These are phyloP conservation scores for Periophthalmus modestus DNA, from an alignment of 2,113 vertebrate genomes.

Conservation along the genomic window DNA sequence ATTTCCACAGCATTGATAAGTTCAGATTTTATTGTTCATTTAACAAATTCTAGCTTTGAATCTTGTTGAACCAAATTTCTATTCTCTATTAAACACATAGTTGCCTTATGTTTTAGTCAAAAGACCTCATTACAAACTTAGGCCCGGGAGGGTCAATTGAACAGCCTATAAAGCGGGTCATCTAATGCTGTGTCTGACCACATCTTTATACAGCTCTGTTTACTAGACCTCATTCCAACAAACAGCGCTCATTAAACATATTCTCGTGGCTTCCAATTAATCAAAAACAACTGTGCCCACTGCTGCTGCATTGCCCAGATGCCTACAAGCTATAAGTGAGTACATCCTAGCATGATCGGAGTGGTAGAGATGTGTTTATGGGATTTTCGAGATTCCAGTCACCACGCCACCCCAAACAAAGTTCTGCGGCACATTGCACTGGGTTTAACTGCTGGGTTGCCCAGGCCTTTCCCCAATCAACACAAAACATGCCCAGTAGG, in stretches of 20 bases:
- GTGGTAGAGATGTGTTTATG: no score
- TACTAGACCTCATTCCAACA: conserved; percentile 1
- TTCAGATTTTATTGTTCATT: background rate
- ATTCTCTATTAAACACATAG: background rate
- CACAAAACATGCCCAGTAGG: no score
- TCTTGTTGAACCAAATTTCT: background rate
- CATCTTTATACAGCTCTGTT: conserved; percentile 8
- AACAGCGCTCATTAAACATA: conserved; percentile 1
- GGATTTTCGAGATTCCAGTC: no score
- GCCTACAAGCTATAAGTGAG: background rate
- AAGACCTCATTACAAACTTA: background rate
- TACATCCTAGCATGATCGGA: no score
- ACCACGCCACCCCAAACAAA: no score
- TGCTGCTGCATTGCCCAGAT: background rate
- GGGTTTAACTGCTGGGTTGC: no score
- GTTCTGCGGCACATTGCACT: no score
- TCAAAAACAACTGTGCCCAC: background rate
- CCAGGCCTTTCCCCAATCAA: no score
- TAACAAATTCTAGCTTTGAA: background rate
- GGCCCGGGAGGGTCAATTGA: conserved; percentile 2
- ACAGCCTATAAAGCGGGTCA: background rate
- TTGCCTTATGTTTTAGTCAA: background rate
- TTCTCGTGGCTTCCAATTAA: conserved; percentile 3
- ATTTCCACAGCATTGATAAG: background rate
- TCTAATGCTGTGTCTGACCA: conserved; percentile 2